phyloP scores from a whole-genome alignment of 2,113 vertebrate species.

The Lophius piscatorius region DNA sequence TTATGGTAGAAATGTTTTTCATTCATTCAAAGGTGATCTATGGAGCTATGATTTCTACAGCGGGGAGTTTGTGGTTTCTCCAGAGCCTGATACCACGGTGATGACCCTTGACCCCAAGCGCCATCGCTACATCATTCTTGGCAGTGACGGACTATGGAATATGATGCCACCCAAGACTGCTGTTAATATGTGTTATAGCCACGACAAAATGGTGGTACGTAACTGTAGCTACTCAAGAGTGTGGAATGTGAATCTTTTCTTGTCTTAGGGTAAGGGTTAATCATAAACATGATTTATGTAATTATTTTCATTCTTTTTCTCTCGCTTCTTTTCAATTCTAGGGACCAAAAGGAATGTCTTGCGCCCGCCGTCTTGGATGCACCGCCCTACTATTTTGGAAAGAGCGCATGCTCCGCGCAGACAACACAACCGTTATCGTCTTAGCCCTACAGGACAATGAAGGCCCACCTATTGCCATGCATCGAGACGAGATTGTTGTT shows the following conservation, averaged over 20 bases:
- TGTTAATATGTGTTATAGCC: slow-evolving; percentile 93
- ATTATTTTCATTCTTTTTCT: too few species aligned
- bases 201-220: slow-evolving; percentile 85
- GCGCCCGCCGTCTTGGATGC: slow-evolving; percentile 90
- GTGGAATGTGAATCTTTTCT: neutral
- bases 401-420: slow-evolving; percentile 95
- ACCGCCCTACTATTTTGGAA: slow-evolving; percentile 92
- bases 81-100: slow-evolving; percentile 94
- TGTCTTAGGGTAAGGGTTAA: too few species aligned
- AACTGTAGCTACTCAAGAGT: neutral
- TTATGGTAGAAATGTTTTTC: neutral
- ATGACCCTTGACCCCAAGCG: slow-evolving; percentile 91
- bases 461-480: slow-evolving; percentile 75
- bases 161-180: slow-evolving; percentile 97
- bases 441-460: slow-evolving; percentile 86
- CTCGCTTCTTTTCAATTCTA: too few species aligned
- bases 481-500: slow-evolving; percentile 88
- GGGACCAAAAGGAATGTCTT: slow-evolving; percentile 90
- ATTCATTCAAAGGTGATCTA: slow-evolving; percentile 84
- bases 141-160: slow-evolving; percentile 97
- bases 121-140: slow-evolving; percentile 95
- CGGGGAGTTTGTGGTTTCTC: slow-evolving; percentile 96
- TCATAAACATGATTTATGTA: too few species aligned
- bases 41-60: slow-evolving; percentile 99
- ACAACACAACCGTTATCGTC: slow-evolving; percentile 97